Conservation (phyloP, 1,140 invertebrate genomes). For the Dufourea novaeangliae region DNA sequence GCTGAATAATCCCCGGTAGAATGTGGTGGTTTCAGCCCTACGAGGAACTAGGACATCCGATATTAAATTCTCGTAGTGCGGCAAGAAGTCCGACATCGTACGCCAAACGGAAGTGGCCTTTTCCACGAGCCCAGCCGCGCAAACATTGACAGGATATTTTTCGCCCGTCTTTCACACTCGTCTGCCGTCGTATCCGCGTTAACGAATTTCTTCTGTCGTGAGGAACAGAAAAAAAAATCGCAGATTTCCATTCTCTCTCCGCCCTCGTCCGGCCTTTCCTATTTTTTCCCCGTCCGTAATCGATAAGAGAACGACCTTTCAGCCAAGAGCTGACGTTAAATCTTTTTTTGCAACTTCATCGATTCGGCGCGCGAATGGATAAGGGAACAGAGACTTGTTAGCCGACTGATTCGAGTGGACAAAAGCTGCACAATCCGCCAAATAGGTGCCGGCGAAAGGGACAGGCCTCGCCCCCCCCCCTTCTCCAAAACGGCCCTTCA, state of each 20-base stretch:
- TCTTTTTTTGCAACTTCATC: constrained; percentile 57
- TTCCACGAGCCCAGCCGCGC: constrained; percentile 37
- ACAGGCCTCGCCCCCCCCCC: no score
- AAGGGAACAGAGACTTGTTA: constrained; percentile 63
- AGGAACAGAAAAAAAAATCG: background rate
- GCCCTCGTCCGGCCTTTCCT: no score
- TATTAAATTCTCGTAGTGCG: constrained; percentile 57
- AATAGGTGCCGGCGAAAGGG: constrained; percentile 30
- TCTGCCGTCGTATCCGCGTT: background rate
- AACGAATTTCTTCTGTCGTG: constrained; percentile 44
- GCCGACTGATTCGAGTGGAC: constrained; percentile 55
- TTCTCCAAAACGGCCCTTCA: no score
- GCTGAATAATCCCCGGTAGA: constrained; percentile 41
- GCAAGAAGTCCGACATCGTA: constrained; percentile 48
- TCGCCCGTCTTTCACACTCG: constrained; percentile 30
- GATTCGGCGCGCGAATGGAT: constrained; percentile 51
- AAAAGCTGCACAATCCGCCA: constrained; percentile 52
- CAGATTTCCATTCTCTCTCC: no score
- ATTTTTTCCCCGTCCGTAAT: constrained; percentile 8
- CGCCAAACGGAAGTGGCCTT: constrained; percentile 31
- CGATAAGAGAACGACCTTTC: constrained; percentile 27
- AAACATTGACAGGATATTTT: constrained; percentile 54
- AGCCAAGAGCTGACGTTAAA: constrained; percentile 47
- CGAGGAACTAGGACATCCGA: constrained; percentile 52
- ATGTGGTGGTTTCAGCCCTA: constrained; percentile 34